phyloP scores from a whole-genome alignment of 2,888 invertebrate species.

The Gerosis bhagava region DNA sequence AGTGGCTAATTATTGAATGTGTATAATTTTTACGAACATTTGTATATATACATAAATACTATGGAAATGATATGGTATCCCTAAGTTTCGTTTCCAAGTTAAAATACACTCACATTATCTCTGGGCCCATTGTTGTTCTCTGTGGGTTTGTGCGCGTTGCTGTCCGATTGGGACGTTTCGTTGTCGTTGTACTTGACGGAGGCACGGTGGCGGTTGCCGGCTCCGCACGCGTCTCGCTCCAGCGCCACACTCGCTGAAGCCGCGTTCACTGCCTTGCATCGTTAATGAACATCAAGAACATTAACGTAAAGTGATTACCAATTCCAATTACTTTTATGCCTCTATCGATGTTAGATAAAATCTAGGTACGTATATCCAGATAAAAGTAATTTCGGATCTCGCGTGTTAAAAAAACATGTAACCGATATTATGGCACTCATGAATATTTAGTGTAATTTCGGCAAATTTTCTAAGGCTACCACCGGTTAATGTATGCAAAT shows the following conservation, averaged over 20 bases:
- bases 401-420: conserved; percentile 29
- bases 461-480: conserved; percentile 23
- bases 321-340: no score
- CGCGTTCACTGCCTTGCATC: no score
- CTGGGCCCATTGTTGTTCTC: conserved; percentile 66
- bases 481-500: conserved; percentile 23
- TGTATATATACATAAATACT: no score
- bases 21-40: no score
- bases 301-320: no score
- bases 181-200: conserved; percentile 61
- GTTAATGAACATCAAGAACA: no score
- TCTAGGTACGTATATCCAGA: conserved; percentile 6
- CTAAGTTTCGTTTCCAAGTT: no score
- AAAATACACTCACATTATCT: conserved; percentile 62
- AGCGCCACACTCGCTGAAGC: conserved; percentile 48
- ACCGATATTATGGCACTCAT: conserved; percentile 24
- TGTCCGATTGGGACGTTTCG: conserved; percentile 61
- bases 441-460: conserved; percentile 33
- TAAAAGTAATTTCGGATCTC: conserved; percentile 15
- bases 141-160: conserved; percentile 49
- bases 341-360: conserved; percentile 2
- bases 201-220: conserved; percentile 55
- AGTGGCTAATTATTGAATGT: no score
- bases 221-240: conserved; percentile 41
- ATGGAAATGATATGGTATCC: no score